Base-by-base conservation (phyloP, 2,113 vertebrate genomes). In the Aramus guarauna region DNA sequence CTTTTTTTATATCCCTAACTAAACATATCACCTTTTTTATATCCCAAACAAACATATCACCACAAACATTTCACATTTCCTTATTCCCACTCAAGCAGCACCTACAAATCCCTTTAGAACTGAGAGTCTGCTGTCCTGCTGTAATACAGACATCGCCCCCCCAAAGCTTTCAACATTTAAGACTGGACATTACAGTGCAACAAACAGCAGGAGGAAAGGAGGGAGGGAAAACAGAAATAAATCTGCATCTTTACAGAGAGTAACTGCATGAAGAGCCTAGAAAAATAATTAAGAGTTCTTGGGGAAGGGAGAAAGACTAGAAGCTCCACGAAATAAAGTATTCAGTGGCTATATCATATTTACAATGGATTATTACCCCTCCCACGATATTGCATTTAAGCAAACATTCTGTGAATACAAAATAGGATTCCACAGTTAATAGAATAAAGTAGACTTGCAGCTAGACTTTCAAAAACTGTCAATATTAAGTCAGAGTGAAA, bases 251-350 rank as follows among this genome's bases (percentile, higher is more conserved):
- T 95, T 92, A 91, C 30, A 62, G 41, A 67, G 10, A 59, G 8
- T 53, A 80, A 84, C 32, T 47, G 63, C 62, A 52, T 36, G 60
- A 77, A 88, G 32, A 94, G 37, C 17, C 60, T 59, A 85, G 71
- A 90, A 94, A 92, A 92, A 91, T 71, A 92, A 96, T 83, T 91
- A 74, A 56, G 67, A 75, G 52, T 52, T 95, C 69, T 89, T 91
- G 27, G 9, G 71, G 60, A 90, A 75, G 59, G 37, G 24, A 94
- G 15, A n/a, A 75, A 79, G n/a, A 67, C n/a, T 26, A 36, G 6
- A 24, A 86, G 55, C 41, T 76, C 58, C 66, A 48, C 62, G 34
- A 95, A 96, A 93, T 85, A 94, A 73, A 23, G 74, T 24, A 59
- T 72, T 96, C 77, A 60, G 66, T 53, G 62, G 62, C 45, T 76